Evolutionary conservation across 2,113 vertebrate species (phyloP).

Genomic region (Pelecanus crispus): DNA sequence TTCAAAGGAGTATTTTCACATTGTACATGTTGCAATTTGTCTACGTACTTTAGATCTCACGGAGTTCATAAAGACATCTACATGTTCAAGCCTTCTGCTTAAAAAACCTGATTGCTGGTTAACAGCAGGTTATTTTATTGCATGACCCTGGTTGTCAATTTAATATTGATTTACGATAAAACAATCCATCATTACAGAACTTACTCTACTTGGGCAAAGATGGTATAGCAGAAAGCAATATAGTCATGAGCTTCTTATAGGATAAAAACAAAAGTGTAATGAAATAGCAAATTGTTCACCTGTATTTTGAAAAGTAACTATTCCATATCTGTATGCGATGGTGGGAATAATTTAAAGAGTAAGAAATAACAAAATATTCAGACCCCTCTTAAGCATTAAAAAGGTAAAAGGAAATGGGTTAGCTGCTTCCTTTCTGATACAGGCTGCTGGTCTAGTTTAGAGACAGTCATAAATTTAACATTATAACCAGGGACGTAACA

Average conservation of each 20-base stretch:
- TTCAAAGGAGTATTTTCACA: background rate
- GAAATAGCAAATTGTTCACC: background rate
- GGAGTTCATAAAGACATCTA: background rate
- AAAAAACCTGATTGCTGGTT: background rate
- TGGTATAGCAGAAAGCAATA: background rate
- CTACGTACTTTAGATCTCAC: background rate
- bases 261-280: background rate
- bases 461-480: background rate
- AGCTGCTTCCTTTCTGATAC: background rate
- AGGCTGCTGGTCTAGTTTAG: background rate
- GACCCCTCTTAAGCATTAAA: background rate
- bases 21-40: background rate
- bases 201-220: background rate
- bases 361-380: background rate
- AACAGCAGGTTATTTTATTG: background rate
- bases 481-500: background rate
- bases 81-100: background rate
- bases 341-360: background rate
- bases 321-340: background rate
- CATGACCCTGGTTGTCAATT: background rate
- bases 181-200: background rate
- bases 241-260: background rate
- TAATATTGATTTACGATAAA: background rate
- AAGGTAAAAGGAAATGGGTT: conserved; percentile 5
- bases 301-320: background rate